A percentile compares a stretch with the other conserved stretches of the same genome.
Conservation (phyloP, 2,888 invertebrate genomes). For the Acanthococcus lagerstroemiae region DNA sequence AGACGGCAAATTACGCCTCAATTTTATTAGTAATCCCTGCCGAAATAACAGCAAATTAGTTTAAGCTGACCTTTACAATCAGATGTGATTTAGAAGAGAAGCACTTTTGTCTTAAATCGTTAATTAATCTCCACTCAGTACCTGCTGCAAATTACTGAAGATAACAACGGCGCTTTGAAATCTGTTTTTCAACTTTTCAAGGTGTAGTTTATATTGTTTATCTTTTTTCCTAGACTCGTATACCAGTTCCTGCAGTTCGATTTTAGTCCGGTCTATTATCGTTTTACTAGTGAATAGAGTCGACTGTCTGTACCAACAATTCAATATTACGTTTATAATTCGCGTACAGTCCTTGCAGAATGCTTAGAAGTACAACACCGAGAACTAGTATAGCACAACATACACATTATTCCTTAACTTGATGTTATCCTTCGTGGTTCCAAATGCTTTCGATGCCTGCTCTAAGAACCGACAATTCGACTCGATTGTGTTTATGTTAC, state of each 20-base stretch:
- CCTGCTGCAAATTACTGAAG: constrained; percentile 14
- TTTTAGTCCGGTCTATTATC: constrained; percentile 16
- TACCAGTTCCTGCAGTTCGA: constrained; percentile 10
- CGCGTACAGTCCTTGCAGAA: not conserved
- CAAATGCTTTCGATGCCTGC: constrained; percentile 22
- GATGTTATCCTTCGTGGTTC: constrained; percentile 19
- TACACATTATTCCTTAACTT: constrained; percentile 17
- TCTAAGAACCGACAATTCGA: constrained; percentile 20
- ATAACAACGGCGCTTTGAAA: constrained; percentile 1
- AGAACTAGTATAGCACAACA: constrained; percentile 1
- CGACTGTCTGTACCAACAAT: constrained; percentile 5
- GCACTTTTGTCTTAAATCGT: too few species aligned
- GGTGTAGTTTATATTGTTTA: constrained; percentile 12
- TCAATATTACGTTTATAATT: not conserved
- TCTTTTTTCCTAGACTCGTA: constrained; percentile 4
- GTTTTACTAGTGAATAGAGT: constrained; percentile 8
- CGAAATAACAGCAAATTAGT: not conserved
- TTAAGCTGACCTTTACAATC: not conserved
- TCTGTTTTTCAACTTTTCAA: constrained; percentile 11
- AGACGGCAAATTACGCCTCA: constrained; percentile 17
- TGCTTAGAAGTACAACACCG: not conserved
- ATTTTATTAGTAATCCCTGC: constrained; percentile 9
- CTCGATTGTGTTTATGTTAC: constrained; percentile 10
- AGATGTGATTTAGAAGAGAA: not conserved
- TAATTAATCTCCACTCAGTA: not conserved